These are phyloP conservation scores for Chlorodrepanis virens DNA, from an alignment of 2,113 vertebrate genomes.

Conservation along the genomic window DNA sequence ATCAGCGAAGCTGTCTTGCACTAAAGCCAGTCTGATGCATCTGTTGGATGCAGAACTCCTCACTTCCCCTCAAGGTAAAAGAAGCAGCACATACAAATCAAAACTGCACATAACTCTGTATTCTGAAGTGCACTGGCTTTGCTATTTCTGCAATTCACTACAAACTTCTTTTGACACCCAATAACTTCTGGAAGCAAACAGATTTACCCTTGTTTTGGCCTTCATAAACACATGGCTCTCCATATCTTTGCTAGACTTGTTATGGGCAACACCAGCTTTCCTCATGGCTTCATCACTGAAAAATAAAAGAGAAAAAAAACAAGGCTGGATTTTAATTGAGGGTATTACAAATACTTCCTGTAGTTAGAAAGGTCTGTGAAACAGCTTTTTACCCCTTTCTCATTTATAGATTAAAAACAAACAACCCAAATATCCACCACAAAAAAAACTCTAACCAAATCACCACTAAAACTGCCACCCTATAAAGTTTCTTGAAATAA, in stretches of 20 bases:
- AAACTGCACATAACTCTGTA: not conserved
- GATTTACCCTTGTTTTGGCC: conserved; percentile 92
- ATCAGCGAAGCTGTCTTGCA: not conserved
- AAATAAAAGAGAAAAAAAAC: not conserved
- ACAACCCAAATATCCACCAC: not conserved
- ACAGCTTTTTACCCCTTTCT: not conserved
- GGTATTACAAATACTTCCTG: not conserved
- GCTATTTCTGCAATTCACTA: not conserved
- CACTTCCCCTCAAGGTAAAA: not conserved
- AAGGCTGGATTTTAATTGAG: not conserved
- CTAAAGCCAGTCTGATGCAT: not conserved
- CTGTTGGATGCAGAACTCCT: not conserved
- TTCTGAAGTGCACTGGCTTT: not conserved
- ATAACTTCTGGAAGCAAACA: not conserved
- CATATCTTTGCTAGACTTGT: conserved; percentile 95
- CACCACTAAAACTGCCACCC: not conserved
- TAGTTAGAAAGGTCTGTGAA: not conserved
- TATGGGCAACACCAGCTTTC: conserved; percentile 91
- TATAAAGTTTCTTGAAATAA: not conserved
- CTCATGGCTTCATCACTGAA: conserved; percentile 95
- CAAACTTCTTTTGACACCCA: not conserved
- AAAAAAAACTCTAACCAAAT: not conserved
- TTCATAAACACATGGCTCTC: conserved; percentile 96
- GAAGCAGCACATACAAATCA: not conserved
- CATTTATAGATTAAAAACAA: not conserved